phyloP scores from a whole-genome alignment of 2,888 invertebrate species.

The Meloe dianella region DNA sequence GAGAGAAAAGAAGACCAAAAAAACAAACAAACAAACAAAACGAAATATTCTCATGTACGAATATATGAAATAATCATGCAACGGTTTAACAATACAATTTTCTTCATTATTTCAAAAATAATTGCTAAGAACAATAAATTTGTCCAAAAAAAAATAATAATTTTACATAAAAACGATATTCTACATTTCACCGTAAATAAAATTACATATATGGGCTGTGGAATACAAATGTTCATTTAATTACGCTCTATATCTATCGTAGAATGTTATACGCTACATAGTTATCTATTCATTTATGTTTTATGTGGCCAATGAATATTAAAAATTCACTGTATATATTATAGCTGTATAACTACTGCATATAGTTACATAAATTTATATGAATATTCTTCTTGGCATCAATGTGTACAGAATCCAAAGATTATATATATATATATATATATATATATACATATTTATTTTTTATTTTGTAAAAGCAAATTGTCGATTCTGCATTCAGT shows the following conservation, averaged over 20 bases:
- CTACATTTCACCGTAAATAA: not conserved
- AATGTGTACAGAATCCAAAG: not conserved
- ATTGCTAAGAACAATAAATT: too few relatives aligned
- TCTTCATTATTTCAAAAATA: too few relatives aligned
- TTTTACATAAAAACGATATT: not conserved
- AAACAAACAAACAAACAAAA: too few relatives aligned
- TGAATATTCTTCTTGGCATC: not conserved
- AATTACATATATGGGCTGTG: not conserved
- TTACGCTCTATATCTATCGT: constrained; percentile 1
- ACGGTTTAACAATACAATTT: too few relatives aligned
- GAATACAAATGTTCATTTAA: constrained; percentile 9
- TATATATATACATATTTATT: not conserved
- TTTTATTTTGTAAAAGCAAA: too few relatives aligned
- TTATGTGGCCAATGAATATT: constrained; percentile 1
- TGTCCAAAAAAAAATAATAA: too few relatives aligned
- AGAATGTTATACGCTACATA: not conserved
- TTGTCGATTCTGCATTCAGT: too few relatives aligned
- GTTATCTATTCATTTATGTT: constrained; percentile 1
- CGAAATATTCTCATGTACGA: too few relatives aligned
- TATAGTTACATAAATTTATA: not conserved
- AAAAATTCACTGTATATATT: not conserved
- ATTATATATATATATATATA: too few relatives aligned
- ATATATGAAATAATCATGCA: too few relatives aligned
- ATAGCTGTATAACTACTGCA: not conserved
- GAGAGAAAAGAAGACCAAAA: not conserved